Conservation (phyloP, 1,140 invertebrate genomes). For the Ridgeia piscesae region DNA sequence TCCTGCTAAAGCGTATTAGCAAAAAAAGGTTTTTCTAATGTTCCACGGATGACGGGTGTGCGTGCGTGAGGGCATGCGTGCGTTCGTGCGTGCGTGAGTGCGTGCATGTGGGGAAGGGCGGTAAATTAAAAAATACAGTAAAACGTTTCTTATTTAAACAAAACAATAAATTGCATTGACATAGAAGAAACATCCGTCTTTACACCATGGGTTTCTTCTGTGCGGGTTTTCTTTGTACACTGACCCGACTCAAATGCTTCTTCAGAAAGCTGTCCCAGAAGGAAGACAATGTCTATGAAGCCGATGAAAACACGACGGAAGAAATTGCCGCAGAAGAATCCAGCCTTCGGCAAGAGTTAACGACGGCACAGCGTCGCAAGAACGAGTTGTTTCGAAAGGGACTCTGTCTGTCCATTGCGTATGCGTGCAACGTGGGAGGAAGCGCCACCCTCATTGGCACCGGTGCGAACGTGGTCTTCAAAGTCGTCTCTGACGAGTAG, state of each 20-base stretch:
- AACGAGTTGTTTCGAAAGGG: constrained; percentile 37
- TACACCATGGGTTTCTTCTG: no score
- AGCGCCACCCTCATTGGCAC: constrained; percentile 85
- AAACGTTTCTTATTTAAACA: no score
- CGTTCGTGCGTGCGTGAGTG: no score
- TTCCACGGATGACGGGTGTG: no score
- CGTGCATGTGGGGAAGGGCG: no score
- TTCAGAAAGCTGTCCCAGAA: neutral
- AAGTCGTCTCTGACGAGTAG: constrained; percentile 72
- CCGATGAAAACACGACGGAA: neutral
- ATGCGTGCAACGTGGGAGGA: constrained; percentile 78
- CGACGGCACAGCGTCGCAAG: neutral
- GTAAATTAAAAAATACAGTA: no score
- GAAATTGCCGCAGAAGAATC: neutral
- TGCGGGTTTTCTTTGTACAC: neutral
- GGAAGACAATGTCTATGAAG: neutral
- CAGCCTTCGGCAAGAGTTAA: neutral
- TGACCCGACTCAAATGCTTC: neutral
- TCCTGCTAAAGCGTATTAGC: no score
- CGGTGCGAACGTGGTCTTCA: constrained; percentile 84
- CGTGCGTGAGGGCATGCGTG: no score
- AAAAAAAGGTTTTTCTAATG: no score
- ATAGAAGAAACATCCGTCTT: no score
- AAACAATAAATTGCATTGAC: no score
- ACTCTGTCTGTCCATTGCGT: constrained; percentile 71